Base-by-base conservation (phyloP, 2,888 invertebrate genomes). In the Diachrysia chrysitis region DNA sequence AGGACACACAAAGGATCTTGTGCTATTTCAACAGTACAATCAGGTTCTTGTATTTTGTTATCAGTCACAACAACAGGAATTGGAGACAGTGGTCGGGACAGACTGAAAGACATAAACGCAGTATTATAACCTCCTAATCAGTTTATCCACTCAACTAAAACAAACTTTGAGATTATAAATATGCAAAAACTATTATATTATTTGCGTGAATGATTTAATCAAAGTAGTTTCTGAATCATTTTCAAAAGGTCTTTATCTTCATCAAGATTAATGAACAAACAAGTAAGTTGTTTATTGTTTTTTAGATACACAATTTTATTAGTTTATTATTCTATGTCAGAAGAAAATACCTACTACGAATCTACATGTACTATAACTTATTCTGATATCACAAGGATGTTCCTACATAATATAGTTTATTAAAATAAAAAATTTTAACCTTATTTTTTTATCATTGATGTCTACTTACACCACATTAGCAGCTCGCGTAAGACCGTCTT, bases 401-500 rank as follows among this genome's bases (percentile, higher is more conserved):
- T 10, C 35, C 9, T 32, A 29, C 29, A 29, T 29, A 29, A 5
- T 29, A 29, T n/a, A n/a, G n/a, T n/a, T n/a, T n/a, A n/a, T n/a
- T n/a, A n/a, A n/a, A n/a, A n/a, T n/a, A n/a, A n/a, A n/a, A n/a
- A n/a, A n/a, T n/a, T n/a, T n/a, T n/a, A n/a, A n/a, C n/a, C 35
- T 35, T 35, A 35, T 35, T 12, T 35, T 12, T 35, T 5, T 35
- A 12, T 9, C 1, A 7, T 35, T 4, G 12, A 35, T 2, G 42
- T 46, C 0, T 68, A 91, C 93, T 90, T 92, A 97, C 97, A 96
- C 96, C 83, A 97, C 97, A 93, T 97, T 98, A 42, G 98, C 98
- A 59, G 98, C 97, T 87, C 97, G 97, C 73, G 96, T 94, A 53
- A 99, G 96, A 1, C 99, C 99, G 85, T 96, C 96, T 88, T 99